These are phyloP conservation scores for Nannoperca australis DNA, from an alignment of 2,797 vertebrate species.

Conservation along the genomic window DNA sequence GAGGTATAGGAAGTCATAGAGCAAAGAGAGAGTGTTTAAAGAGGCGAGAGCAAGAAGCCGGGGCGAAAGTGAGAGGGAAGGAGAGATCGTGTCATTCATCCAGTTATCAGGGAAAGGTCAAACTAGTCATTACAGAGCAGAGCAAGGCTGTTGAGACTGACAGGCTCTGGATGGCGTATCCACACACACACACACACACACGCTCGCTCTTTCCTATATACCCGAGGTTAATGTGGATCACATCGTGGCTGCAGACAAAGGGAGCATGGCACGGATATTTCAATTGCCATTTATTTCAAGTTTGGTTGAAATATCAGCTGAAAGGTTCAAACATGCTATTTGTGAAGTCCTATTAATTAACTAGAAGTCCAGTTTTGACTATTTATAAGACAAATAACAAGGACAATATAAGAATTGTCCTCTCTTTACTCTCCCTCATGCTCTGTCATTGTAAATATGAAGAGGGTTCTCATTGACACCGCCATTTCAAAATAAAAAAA, in stretches of 20 bases:
- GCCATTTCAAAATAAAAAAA: conserved; percentile 23
- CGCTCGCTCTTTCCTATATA: neutral
- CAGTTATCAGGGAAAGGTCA: conserved; percentile 77
- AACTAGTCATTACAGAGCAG: conserved; percentile 70
- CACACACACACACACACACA: neutral
- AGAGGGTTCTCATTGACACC: conserved; percentile 45
- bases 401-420: neutral
- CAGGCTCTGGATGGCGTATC: conserved; percentile 31
- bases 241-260: conserved; percentile 25
- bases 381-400: conserved; percentile 10
- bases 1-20: neutral
- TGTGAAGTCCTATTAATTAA: neutral
- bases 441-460: conserved; percentile 50
- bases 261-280: conserved; percentile 35
- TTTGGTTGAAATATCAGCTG: conserved; percentile 16
- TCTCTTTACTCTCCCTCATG: neutral
- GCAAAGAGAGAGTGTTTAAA: conserved; percentile 42
- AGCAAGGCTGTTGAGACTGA: conserved; percentile 46
- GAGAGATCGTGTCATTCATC: conserved; percentile 66
- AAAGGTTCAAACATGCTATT: conserved; percentile 9
- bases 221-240: conserved; percentile 59
- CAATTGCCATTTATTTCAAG: conserved; percentile 56
- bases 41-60: conserved; percentile 35
- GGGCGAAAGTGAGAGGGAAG: conserved; percentile 38
- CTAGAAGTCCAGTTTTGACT: neutral